Evolutionary conservation across 2,888 invertebrate genomes (phyloP).

Genomic region (Junonia oenone): DNA sequence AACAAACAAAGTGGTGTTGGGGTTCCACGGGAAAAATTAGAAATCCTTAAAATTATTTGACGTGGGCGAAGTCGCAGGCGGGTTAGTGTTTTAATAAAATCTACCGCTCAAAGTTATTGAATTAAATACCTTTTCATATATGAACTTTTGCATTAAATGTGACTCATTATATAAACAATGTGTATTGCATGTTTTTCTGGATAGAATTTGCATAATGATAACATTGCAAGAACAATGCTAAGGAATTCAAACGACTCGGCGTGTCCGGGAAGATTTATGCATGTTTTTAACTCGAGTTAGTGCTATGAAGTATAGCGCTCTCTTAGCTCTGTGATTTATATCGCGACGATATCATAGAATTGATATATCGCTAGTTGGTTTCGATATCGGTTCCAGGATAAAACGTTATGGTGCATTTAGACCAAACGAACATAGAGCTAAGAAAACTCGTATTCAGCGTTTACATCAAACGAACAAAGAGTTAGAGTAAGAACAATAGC

Average conservation of each 20-base stretch:
- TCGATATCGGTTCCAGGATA: too few relatives aligned
- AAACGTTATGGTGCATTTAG: too few relatives aligned
- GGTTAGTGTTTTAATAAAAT: too few relatives aligned
- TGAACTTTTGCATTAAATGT: background rate
- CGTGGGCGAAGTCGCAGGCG: too few relatives aligned
- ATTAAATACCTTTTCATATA: background rate
- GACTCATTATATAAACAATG: background rate
- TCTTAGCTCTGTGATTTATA: constrained; percentile 11
- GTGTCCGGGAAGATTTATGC: constrained; percentile 14
- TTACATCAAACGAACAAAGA: too few relatives aligned
- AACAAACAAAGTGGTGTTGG: too few relatives aligned
- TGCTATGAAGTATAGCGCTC: constrained; percentile 14
- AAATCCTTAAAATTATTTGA: too few relatives aligned
- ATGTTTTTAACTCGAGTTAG: constrained; percentile 7
- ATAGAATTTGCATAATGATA: background rate
- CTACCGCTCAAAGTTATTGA: background rate
- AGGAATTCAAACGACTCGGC: constrained; percentile 6
- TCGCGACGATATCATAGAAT: constrained; percentile 9
- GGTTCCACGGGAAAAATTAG: too few relatives aligned
- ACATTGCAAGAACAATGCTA: constrained; percentile 8
- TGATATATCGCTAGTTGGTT: constrained; percentile 6
- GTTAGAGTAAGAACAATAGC: too few relatives aligned
- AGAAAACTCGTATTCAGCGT: too few relatives aligned
- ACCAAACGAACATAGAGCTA: too few relatives aligned
- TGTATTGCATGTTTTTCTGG: background rate